phyloP scores from a whole-genome alignment of 2,888 invertebrate genomes.

The Drosophila trichaetosa region DNA sequence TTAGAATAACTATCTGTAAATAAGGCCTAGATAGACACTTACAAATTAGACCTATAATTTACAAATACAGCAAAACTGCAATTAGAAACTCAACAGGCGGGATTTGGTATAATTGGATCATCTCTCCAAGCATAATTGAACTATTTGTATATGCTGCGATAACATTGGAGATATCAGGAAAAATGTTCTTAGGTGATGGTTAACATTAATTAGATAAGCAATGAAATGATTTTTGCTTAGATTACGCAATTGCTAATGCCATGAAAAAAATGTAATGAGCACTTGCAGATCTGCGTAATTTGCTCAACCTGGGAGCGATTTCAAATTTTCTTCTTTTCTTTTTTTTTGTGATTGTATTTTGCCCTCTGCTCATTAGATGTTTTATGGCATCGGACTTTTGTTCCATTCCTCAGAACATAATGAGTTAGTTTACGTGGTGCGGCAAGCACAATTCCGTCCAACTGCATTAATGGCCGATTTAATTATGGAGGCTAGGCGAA shows the following conservation, averaged over 20 bases:
- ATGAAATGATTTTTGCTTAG: not conserved
- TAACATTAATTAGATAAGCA: not conserved
- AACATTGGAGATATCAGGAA: not conserved
- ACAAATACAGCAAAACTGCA: not conserved
- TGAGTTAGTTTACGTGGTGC: constrained; percentile 3
- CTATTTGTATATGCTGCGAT: not conserved
- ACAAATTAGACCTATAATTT: not conserved
- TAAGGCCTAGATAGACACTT: not conserved
- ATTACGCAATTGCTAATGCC: not conserved
- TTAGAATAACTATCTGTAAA: not conserved
- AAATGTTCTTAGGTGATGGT: not conserved
- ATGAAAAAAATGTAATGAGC: not conserved
- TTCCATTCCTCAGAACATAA: constrained; percentile 25
- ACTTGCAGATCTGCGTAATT: not conserved
- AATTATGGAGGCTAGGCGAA: constrained; percentile 57
- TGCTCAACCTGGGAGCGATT: not conserved
- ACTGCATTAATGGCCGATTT: constrained; percentile 51
- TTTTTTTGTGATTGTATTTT: not conserved
- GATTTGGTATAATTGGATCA: not conserved
- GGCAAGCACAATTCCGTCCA: constrained; percentile 19
- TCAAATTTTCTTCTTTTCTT: not conserved
- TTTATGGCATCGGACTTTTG: constrained; percentile 31
- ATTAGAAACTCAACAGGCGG: not conserved
- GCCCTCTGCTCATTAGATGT: constrained; percentile 23
- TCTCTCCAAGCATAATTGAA: not conserved